Percentiles rank a stretch among this genome's conserved stretches.
Conservation (phyloP, 2,797 vertebrate genomes). For the Acanthurus lineatus region DNA sequence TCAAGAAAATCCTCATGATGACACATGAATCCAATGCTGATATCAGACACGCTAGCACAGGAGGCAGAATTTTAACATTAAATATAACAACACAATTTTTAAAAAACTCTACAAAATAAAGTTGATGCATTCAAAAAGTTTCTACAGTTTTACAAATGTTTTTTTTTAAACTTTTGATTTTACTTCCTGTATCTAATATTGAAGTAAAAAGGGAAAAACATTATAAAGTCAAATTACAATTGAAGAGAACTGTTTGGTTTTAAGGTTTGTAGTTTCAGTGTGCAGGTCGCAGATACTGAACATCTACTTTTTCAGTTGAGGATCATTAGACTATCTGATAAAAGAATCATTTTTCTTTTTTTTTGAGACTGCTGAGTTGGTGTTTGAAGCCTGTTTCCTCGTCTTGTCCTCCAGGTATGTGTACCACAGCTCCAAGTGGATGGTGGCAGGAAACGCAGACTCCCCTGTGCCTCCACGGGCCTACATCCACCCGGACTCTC, state of each 20-base stretch:
- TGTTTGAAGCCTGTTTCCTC: neutral
- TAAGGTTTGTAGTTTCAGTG: too few species aligned
- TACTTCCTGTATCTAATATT: neutral
- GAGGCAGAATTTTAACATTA: neutral
- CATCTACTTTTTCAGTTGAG: neutral
- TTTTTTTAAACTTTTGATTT: neutral
- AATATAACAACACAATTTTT: neutral
- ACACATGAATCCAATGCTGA: neutral
- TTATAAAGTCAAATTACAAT: neutral
- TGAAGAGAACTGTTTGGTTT: neutral
- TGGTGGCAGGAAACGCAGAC: conserved; percentile 97
- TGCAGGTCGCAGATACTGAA: neutral
- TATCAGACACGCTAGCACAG: neutral
- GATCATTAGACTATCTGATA: too few species aligned
- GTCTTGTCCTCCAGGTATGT: conserved; percentile 88
- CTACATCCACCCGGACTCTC: conserved; percentile 97
- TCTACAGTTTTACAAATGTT: neutral
- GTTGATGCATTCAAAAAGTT: neutral
- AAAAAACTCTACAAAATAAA: neutral
- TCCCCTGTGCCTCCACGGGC: conserved; percentile 95
- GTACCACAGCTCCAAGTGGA: conserved; percentile 99
- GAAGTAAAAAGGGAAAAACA: neutral
- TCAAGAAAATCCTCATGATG: neutral
- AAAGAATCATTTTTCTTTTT: neutral
- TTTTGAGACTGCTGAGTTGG: neutral